Base-by-base conservation (phyloP, 2,888 invertebrate species). In the Aphodius sticticus region DNA sequence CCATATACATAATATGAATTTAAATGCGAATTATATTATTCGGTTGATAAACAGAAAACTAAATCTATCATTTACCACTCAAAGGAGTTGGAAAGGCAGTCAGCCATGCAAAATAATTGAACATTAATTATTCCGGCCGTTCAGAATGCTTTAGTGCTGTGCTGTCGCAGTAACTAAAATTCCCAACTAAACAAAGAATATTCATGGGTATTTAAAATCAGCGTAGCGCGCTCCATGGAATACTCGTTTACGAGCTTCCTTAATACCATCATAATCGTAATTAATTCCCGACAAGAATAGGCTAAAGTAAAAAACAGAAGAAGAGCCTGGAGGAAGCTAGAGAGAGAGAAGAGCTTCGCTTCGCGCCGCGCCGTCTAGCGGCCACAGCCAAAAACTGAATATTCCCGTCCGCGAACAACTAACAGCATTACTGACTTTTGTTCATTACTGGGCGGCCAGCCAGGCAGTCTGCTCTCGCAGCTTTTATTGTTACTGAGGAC, bases 401-500 rank as follows among this genome's bases (percentile, higher is more conserved):
- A 79, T 77, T 69, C 70, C 37, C 53, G 53, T 1, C 77, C 37
- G 16, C 15, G 77, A 78, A 80, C 77, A 78, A 78, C 81, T 79
- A 81, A 81, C 81, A 69, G 81, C 80, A 77, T 80, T 78, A 78
- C 77, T 76, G 80, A 79, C 81, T 81, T 81, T 81, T 81, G 81
- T 81, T 81, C 81, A 80, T 81, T 80, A 81, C 76, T 53, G 37
- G 74, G 71, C 35, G 36, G 16, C 37, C 36, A 74, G 16, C 36
- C 35, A 37, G 72, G 76, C 77, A 77, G 78, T 79, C 77, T 77
- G 78, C 69, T 79, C 77, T 74, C 71, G 80, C 81, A 76, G 78
- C 80, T 80, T 81, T 81, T 81, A 81, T 81, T 81, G 81, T 81
- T 80, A 78, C 72, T 76, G 80, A 78, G 77, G 77, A 53, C 53